These are phyloP conservation scores for Pangasius macronema DNA, from an alignment of 2,797 vertebrate species.

Conservation along the genomic window DNA sequence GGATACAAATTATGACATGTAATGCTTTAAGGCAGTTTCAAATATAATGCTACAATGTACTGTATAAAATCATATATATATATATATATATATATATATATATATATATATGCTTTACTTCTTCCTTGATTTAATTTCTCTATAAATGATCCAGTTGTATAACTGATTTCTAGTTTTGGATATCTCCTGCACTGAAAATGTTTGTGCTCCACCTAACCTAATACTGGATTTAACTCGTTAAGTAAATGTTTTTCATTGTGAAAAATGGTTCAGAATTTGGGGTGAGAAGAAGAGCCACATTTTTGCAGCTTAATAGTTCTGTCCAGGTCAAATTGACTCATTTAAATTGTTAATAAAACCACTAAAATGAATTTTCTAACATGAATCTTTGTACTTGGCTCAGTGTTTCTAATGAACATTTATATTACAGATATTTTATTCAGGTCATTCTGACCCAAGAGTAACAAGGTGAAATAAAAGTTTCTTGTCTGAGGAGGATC, in stretches of 20 bases:
- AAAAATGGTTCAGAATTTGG: background rate
- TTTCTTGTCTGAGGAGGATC: background rate
- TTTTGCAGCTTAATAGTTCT: no score
- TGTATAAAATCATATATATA: background rate
- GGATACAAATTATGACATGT: background rate
- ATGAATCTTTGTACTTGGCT: background rate
- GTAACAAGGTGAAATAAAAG: constrained; percentile 24
- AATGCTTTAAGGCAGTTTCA: no score
- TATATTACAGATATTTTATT: background rate
- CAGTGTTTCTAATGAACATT: background rate
- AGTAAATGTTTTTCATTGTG: background rate
- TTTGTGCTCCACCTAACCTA: background rate
- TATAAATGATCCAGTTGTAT: background rate
- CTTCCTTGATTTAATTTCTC: background rate
- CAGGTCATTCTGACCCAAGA: constrained; percentile 8
- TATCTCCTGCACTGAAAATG: background rate
- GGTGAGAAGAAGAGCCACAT: background rate
- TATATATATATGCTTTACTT: background rate
- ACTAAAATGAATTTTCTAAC: background rate
- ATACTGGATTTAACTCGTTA: background rate
- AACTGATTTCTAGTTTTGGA: background rate
- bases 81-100: no score
- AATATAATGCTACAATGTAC: background rate
- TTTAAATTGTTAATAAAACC: background rate
- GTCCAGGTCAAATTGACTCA: background rate